phyloP scores from a whole-genome alignment of 2,797 vertebrate species.

The Rhadinocentrus ornatus region DNA sequence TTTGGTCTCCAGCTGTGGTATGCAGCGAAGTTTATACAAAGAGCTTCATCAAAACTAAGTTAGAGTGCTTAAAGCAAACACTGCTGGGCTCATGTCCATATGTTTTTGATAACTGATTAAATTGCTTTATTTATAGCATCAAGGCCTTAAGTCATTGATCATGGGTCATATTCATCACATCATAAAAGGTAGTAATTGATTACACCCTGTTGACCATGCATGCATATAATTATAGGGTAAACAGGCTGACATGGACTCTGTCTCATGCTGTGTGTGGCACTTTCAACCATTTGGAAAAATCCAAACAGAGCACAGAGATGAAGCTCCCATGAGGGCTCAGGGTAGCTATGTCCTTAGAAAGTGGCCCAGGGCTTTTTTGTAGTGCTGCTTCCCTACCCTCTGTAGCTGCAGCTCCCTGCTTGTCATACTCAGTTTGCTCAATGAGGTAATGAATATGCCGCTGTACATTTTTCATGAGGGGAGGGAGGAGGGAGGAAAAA shows the following conservation, averaged over 20 bases:
- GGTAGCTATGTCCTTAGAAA: conserved; percentile 75
- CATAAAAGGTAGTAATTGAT: conserved; percentile 66
- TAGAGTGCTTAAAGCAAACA: conserved; percentile 28
- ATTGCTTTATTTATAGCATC: conserved; percentile 70
- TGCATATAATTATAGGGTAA: conserved; percentile 61
- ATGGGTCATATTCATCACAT: conserved; percentile 55
- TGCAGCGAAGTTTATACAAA: conserved; percentile 12
- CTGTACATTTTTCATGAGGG: conserved; percentile 82
- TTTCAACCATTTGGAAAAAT: conserved; percentile 69
- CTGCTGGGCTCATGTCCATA: conserved; percentile 40
- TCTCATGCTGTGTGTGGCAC: conserved; percentile 60
- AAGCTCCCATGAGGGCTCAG: conserved; percentile 65
- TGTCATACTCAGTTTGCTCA: conserved; percentile 83
- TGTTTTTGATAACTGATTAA: conserved; percentile 59
- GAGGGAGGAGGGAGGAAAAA: conserved; percentile 62
- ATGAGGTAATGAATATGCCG: conserved; percentile 80
- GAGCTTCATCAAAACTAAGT: not conserved
- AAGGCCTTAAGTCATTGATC: conserved; percentile 49
- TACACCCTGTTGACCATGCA: conserved; percentile 54
- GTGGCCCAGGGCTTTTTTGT: conserved; percentile 72
- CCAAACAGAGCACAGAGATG: conserved; percentile 62
- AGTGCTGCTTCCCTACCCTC: conserved; percentile 69
- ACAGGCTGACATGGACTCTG: conserved; percentile 49
- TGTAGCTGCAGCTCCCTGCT: conserved; percentile 68
- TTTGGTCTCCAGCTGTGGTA: not conserved